Conservation (phyloP, 2,113 vertebrate genomes). For the Lonchura striata region DNA sequence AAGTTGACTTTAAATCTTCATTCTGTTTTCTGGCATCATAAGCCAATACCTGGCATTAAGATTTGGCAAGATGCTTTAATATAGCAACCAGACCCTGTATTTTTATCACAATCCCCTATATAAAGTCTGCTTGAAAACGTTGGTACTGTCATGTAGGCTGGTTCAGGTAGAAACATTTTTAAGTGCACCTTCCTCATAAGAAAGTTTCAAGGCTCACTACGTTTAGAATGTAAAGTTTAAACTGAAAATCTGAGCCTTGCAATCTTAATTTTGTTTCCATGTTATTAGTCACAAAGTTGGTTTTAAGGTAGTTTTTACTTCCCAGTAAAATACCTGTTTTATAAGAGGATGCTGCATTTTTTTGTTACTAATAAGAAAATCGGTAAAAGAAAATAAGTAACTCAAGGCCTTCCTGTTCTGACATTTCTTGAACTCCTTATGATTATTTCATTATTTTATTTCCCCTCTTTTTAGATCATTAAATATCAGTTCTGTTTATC, state of each 20-base stretch:
- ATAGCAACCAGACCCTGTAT: neutral
- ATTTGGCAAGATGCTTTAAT: neutral
- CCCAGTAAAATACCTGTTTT: constrained; percentile 3
- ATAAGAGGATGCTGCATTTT: constrained; percentile 81
- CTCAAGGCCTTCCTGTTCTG: constrained; percentile 82
- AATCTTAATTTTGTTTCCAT: neutral
- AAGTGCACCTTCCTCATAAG: neutral
- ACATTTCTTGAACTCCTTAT: constrained; percentile 80
- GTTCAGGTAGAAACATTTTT: neutral
- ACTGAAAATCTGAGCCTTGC: neutral
- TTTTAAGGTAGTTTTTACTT: constrained; percentile 7
- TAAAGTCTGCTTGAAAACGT: neutral
- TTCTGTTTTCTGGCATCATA: neutral
- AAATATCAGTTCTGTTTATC: constrained; percentile 97
- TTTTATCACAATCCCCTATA: neutral
- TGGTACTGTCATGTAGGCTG: neutral
- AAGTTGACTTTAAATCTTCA: neutral
- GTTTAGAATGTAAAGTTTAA: neutral
- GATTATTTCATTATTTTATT: constrained; percentile 84
- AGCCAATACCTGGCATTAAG: neutral
- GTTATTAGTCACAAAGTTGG: neutral
- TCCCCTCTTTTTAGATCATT: constrained; percentile 98
- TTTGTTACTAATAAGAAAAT: constrained; percentile 73
- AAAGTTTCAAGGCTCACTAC: neutral
- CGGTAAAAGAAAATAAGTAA: constrained; percentile 72